Evolutionary conservation across 2,888 invertebrate species (phyloP).

Genomic region (Carpatolechia fugitivella): DNA sequence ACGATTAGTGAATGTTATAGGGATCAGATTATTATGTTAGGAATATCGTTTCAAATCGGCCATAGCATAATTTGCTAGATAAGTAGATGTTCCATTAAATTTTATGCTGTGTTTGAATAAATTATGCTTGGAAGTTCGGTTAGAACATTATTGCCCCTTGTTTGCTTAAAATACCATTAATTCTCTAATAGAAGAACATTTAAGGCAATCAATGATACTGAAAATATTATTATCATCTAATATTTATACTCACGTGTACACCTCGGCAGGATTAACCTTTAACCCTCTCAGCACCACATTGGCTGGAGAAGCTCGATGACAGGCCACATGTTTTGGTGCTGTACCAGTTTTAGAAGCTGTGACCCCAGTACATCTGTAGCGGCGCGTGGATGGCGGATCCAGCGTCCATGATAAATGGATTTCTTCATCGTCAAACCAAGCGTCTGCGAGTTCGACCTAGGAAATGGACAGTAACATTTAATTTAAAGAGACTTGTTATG

Average conservation of each 20-base stretch:
- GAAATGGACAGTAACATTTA: neutral
- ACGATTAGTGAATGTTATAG: neutral
- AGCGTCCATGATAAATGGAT: slow-evolving; percentile 65
- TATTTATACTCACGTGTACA: slow-evolving; percentile 71
- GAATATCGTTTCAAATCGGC: too few relatives aligned
- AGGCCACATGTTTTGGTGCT: slow-evolving; percentile 63
- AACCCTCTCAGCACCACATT: slow-evolving; percentile 62
- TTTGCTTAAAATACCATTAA: too few relatives aligned
- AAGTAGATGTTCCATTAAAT: too few relatives aligned
- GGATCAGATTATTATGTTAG: neutral
- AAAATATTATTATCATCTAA: too few relatives aligned
- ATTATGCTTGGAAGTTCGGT: neutral
- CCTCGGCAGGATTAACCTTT: slow-evolving; percentile 60
- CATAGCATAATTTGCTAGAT: too few relatives aligned
- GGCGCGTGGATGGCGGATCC: slow-evolving; percentile 53
- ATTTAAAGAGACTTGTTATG: neutral
- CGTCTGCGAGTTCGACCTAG: slow-evolving; percentile 62
- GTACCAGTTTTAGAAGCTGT: slow-evolving; percentile 58
- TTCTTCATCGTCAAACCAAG: slow-evolving; percentile 65
- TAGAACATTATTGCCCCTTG: too few relatives aligned
- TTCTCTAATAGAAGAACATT: too few relatives aligned
- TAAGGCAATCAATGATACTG: too few relatives aligned
- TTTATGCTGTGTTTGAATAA: too few relatives aligned
- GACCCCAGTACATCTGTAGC: slow-evolving; percentile 66
- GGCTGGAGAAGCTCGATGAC: slow-evolving; percentile 61